phyloP scores from a whole-genome alignment of 2,797 vertebrate genomes.

The Anguilla obscura region DNA sequence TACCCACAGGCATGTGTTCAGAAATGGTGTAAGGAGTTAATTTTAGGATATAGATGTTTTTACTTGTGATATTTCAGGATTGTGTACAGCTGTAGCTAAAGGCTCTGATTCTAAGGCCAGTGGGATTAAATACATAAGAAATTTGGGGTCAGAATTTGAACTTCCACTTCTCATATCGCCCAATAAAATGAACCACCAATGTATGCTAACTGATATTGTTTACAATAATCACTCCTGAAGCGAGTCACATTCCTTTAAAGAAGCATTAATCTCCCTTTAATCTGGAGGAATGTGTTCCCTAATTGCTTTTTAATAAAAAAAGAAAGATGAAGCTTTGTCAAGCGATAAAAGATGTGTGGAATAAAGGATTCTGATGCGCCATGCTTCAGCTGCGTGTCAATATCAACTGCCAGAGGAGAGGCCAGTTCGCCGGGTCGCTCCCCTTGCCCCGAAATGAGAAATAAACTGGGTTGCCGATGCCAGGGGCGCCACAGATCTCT shows the following conservation, averaged over 20 bases:
- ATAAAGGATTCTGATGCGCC: constrained; percentile 82
- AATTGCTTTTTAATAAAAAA: constrained; percentile 65
- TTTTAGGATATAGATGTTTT: neutral
- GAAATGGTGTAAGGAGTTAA: neutral
- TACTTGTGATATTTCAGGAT: neutral
- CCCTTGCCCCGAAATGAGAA: constrained; percentile 83
- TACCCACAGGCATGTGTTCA: neutral
- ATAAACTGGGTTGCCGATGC: constrained; percentile 81
- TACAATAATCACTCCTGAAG: constrained; percentile 20
- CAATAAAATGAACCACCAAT: neutral
- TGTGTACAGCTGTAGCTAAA: neutral
- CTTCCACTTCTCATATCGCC: neutral
- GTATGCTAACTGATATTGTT: constrained; percentile 10
- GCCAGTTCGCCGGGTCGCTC: constrained; percentile 79
- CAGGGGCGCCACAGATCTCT: constrained; percentile 43
- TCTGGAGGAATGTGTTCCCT: constrained; percentile 41
- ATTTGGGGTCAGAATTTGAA: neutral
- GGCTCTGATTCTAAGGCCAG: neutral
- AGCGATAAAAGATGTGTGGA: constrained; percentile 57
- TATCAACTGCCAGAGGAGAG: constrained; percentile 80
- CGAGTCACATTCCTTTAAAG: constrained; percentile 11
- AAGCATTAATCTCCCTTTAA: constrained; percentile 40
- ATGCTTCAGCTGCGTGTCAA: constrained; percentile 74
- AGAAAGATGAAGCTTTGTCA: constrained; percentile 59
- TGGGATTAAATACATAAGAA: neutral